phyloP scores from a whole-genome alignment of 2,888 invertebrate species.

The Julus scanicus region DNA sequence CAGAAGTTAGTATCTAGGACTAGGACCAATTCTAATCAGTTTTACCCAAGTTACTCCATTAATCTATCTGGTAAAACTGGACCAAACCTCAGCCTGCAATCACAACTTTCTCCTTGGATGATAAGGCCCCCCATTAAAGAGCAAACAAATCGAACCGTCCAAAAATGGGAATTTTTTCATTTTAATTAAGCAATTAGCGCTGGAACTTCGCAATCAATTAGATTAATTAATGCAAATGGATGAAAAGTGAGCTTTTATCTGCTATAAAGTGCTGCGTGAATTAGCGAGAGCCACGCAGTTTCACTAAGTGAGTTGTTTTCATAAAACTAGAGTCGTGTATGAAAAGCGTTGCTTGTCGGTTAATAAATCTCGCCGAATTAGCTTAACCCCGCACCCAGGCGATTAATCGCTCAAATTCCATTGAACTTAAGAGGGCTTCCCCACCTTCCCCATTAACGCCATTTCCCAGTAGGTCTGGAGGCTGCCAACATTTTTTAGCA shows the following conservation, averaged over 20 bases:
- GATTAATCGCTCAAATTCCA: not conserved
- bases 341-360: not conserved
- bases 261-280: not conserved
- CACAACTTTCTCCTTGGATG: not conserved
- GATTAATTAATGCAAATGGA: not conserved
- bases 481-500: not conserved
- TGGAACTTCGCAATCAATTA: not conserved
- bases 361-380: not conserved
- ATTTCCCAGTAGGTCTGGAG: not conserved
- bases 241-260: not conserved
- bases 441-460: not conserved
- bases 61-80: too few species aligned
- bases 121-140: not conserved
- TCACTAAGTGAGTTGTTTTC: not conserved
- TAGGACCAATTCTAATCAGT: too few species aligned
- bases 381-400: slow-evolving; percentile 11
- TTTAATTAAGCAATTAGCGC: not conserved
- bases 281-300: too few species aligned
- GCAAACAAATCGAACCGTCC: not conserved
- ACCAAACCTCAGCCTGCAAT: not conserved
- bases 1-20: too few species aligned
- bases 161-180: not conserved
- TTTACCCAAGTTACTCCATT: too few species aligned
- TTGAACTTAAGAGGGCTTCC: too few species aligned
- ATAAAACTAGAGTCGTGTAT: not conserved